These are phyloP conservation scores for Aphelinus certus DNA, from an alignment of 1,140 invertebrate genomes.

Conservation along the genomic window DNA sequence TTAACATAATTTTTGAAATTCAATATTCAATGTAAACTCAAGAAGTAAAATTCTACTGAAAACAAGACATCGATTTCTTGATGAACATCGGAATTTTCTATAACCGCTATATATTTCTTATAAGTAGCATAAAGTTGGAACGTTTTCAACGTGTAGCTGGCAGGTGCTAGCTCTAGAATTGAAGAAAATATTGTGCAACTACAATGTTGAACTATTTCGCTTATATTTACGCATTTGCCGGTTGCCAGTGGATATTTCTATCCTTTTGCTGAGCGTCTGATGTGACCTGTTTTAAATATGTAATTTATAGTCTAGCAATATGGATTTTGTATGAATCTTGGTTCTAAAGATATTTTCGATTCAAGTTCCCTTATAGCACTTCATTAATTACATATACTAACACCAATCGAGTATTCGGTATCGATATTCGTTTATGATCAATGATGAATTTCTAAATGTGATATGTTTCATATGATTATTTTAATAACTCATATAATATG, in stretches of 20 bases:
- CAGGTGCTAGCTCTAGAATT: conserved; percentile 25
- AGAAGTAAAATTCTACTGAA: no score
- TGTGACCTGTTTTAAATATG: conserved; percentile 34
- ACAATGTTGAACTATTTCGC: conserved; percentile 25
- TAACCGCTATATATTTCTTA: background rate
- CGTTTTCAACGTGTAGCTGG: background rate
- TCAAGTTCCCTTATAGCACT: no score
- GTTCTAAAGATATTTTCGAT: no score
- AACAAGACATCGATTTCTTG: background rate
- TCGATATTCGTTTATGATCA: no score
- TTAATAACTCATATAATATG: no score
- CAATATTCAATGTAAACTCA: no score
- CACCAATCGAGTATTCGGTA: no score
- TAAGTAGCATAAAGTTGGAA: conserved; percentile 23
- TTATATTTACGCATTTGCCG: conserved; percentile 39
- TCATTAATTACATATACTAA: no score
- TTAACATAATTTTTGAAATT: background rate
- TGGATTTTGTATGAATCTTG: conserved; percentile 17
- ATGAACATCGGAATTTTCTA: conserved; percentile 16
- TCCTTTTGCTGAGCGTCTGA: conserved; percentile 20
- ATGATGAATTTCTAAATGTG: no score
- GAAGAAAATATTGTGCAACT: conserved; percentile 49
- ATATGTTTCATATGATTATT: no score
- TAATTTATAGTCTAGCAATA: conserved; percentile 30
- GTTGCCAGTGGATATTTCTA: conserved; percentile 56